Evolutionary conservation across 2,888 invertebrate genomes (phyloP), one percentile per base, ranked within the genome.

Genomic region (Erpobdella octoculata): DNA sequence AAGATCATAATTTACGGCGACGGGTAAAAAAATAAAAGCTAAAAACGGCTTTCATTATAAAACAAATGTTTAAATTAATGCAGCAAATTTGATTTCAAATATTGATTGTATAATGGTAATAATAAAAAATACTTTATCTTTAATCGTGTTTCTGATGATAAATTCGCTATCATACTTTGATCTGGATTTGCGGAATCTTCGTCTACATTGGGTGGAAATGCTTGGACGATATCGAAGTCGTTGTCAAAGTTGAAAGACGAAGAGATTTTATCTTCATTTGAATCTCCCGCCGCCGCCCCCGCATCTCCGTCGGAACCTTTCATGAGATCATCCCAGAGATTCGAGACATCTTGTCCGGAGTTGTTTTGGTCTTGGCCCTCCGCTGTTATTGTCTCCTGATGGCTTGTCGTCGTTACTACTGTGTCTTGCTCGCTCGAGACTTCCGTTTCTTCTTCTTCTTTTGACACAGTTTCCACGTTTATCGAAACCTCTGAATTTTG

Each of bases 281-380:
- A 33, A 31, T 36, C 36, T 6, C 31, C 62, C 25, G 4, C 61
- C 31, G 33, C 62, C n/a, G 62, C 21, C 2, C 15, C 2, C 15
- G 46, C 8, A 3, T 68, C 68, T 28, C 21, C 35, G 28, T 68
- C 48, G 18, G 46, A 15, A 35, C 53, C 68, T 35, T 41, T 68
- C 25, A 68, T 46, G 6, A 68, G 68, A 12, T 68, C 68, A n/a
- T 68, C 68, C 68, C 68, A 68, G 41, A 68, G 48, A 15, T 28
- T 48, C 4, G 46, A 48, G 8, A 68, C 21, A 65, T 53, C 53
- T n/a, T 53, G 53, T n/a, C n/a, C n/a, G n/a, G n/a, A n/a, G n/a
- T n/a, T n/a, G n/a, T n/a, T n/a, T n/a, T n/a, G n/a, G 15, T 25
- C 53, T 9, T 53, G 21, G 12, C 53, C 53, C 1, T 5, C 21